These are phyloP conservation scores for Bathynomus jamesi DNA, from an alignment of 1,140 invertebrate species.

Conservation along the genomic window DNA sequence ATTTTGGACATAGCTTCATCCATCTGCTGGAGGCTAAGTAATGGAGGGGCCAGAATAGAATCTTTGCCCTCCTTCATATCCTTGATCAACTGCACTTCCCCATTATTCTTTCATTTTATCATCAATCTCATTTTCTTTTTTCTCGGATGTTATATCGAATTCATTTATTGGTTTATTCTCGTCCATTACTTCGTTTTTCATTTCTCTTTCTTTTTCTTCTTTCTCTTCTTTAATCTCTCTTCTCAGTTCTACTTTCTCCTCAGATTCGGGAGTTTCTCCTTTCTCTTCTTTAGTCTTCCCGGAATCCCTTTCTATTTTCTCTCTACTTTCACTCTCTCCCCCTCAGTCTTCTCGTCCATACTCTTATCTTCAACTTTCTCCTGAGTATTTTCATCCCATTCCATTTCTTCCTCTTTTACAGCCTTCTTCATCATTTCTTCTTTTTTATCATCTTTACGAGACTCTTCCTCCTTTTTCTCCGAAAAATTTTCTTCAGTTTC, in stretches of 20 bases:
- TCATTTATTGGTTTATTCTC: slow-evolving; percentile 1
- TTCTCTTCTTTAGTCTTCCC: not conserved
- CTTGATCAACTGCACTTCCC: not conserved
- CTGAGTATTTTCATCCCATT: not conserved
- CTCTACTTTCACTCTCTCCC: not conserved
- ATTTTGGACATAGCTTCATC: slow-evolving; percentile 38
- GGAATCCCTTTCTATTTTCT: slow-evolving; percentile 4
- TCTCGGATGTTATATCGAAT: slow-evolving; percentile 11
- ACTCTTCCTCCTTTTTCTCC: slow-evolving; percentile 1
- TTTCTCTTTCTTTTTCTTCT: not conserved
- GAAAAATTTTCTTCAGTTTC: too few relatives aligned
- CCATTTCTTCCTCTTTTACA: not conserved
- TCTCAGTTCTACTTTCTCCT: not conserved
- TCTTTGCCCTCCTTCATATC: not conserved
- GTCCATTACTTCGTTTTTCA: slow-evolving; percentile 1
- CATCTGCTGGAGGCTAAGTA: slow-evolving; percentile 38
- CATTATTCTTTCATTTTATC: not conserved
- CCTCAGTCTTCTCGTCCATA: not conserved
- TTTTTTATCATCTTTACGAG: slow-evolving; percentile 2
- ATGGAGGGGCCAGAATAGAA: slow-evolving; percentile 13
- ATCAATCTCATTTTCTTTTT: slow-evolving; percentile 8
- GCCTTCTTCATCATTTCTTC: not conserved
- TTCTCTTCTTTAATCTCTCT: not conserved
- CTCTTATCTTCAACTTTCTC: not conserved
- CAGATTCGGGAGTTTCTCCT: not conserved